Conservation (phyloP, 2,113 vertebrate species). For the Ardeotis arabs region DNA sequence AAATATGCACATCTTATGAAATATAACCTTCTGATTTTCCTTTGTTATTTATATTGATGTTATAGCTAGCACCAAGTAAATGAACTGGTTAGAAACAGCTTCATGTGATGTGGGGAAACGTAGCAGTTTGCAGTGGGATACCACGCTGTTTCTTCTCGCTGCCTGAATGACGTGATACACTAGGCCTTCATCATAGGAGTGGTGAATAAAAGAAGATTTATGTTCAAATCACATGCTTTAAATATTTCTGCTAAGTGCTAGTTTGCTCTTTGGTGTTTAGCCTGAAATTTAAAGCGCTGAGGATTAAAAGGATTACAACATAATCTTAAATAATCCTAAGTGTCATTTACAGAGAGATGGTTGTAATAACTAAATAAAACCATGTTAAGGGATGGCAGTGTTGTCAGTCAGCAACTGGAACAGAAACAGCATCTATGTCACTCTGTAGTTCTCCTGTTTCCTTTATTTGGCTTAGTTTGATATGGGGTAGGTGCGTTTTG, state of each 20-base stretch:
- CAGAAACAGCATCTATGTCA: constrained; percentile 48
- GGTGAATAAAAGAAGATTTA: constrained; percentile 81
- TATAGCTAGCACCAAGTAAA: neutral
- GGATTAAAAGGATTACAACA: constrained; percentile 99
- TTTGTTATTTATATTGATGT: constrained; percentile 6
- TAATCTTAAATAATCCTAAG: constrained; percentile 99
- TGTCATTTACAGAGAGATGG: constrained; percentile 93
- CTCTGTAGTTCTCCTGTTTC: neutral
- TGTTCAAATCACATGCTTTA: constrained; percentile 86
- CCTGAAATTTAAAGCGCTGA: constrained; percentile 98
- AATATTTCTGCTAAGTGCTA: constrained; percentile 89
- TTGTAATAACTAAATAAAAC: constrained; percentile 94
- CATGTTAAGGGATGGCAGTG: constrained; percentile 85
- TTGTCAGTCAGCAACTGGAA: constrained; percentile 85
- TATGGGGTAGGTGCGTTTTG: neutral
- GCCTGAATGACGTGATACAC: constrained; percentile 55
- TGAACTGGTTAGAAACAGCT: constrained; percentile 6
- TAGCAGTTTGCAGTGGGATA: constrained; percentile 43
- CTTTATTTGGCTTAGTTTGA: neutral
- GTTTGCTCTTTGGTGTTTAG: constrained; percentile 95
- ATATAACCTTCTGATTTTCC: neutral
- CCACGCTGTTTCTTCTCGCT: constrained; percentile 38
- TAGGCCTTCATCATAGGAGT: constrained; percentile 72
- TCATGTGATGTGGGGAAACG: neutral
- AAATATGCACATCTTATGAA: neutral